These are phyloP conservation scores for Blennius ocellaris DNA, from an alignment of 2,113 vertebrate species.

Conservation along the genomic window DNA sequence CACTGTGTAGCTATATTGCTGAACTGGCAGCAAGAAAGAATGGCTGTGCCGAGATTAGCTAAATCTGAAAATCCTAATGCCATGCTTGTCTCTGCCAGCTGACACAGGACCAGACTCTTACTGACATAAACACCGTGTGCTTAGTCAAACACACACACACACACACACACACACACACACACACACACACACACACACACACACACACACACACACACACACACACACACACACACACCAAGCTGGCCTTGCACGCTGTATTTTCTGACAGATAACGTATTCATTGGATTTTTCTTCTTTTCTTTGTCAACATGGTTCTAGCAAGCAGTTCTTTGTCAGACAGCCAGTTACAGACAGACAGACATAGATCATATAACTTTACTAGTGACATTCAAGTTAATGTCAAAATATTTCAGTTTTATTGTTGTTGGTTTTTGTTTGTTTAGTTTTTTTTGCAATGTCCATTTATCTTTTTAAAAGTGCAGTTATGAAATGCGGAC, in stretches of 20 bases:
- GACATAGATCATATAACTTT: constrained; percentile 14
- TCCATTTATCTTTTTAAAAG: background rate
- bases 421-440: background rate
- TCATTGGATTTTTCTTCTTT: constrained; percentile 46
- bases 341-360: background rate
- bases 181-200: background rate
- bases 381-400: background rate
- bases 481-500: constrained; percentile 57
- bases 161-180: background rate
- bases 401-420: background rate
- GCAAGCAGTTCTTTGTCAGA: constrained; percentile 36
- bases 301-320: constrained; percentile 42
- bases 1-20: constrained; percentile 26
- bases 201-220: background rate
- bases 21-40: constrained; percentile 54
- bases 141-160: background rate
- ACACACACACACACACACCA: background rate
- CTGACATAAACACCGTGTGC: constrained; percentile 44
- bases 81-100: constrained; percentile 52
- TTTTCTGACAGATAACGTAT: constrained; percentile 47
- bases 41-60: constrained; percentile 58
- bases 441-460: constrained; percentile 2
- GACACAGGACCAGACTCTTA: constrained; percentile 56
- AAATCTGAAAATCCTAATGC: constrained; percentile 71
- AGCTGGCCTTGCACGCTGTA: constrained; percentile 21